phyloP scores from a whole-genome alignment of 2,113 vertebrate species.

The Promerops cafer region DNA sequence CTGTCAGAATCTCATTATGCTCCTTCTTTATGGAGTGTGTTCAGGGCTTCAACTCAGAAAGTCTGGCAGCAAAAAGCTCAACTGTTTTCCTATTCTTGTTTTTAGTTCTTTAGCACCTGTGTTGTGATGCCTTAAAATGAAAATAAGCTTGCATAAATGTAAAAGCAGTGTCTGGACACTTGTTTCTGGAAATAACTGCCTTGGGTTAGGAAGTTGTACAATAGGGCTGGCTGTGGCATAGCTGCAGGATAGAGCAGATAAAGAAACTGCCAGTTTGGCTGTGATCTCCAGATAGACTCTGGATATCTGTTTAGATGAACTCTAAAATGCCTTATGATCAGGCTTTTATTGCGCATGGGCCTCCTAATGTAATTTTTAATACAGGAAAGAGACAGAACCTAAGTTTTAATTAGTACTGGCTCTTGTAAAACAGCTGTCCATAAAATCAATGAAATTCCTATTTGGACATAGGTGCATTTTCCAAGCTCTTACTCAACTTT shows the following conservation, averaged over 20 bases:
- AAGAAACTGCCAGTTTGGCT: neutral
- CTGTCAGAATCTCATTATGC: neutral
- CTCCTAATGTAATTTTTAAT: neutral
- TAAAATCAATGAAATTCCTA: neutral
- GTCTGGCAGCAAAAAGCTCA: neutral
- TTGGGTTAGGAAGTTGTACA: accelerated
- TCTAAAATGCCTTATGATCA: neutral
- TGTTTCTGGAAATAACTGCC: neutral
- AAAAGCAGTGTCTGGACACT: neutral
- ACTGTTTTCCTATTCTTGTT: neutral
- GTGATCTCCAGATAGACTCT: neutral
- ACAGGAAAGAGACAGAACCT: neutral
- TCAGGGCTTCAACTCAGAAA: neutral
- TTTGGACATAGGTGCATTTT: neutral
- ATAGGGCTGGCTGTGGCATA: neutral
- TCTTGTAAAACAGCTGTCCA: neutral
- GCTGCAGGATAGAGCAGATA: neutral
- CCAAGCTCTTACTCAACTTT: neutral
- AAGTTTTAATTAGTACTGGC: neutral
- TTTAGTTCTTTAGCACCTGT: neutral
- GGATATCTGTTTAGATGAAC: neutral
- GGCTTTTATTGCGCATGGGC: neutral
- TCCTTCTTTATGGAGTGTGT: neutral
- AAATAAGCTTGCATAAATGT: neutral
- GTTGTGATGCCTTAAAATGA: neutral